Base-by-base conservation (phyloP, 1,140 invertebrate genomes). In the Rhagoletis zephyria region DNA sequence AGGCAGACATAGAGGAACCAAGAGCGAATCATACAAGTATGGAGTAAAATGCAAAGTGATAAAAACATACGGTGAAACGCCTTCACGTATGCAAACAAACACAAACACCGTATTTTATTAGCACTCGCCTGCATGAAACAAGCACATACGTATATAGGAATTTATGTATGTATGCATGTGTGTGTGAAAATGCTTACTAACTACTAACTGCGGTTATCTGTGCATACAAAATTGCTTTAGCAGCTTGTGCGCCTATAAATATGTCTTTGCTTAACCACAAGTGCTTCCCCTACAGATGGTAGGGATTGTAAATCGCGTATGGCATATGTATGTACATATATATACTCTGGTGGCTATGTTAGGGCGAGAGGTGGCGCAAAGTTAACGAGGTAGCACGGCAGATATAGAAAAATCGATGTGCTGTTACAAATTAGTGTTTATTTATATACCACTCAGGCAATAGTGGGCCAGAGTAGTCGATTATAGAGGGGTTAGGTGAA, bases 201-300 rank as follows among this genome's bases (percentile, higher is more conserved):
- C n/a, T 56, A 81, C n/a, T 0, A 16, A 81, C 51, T 81, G 16
- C 5, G 48, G n/a, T 81, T 81, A 81, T 81, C 74, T 81, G 56
- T 81, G 51, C 74, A 81, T 56, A 9, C 48, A 4, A n/a, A 59
- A 7, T 81, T 16, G 48, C 48, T 81, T 59, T 19, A 81, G n/a
- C 74, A 51, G 74, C 74, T 56, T 56, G 45, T 81, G 74, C 74
- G 74, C 74, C 74, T 81, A 81, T 81, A 81, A 81, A 81, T 81
- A 81, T 59, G 74, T 51, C 45, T 48, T 40, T 51, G 70, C 70
- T 48, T 77, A n/a, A 51, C 40, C 40, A 7, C 48, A 10, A 19
- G 4, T 56, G 19, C 74, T n/a, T 56, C 19, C 14, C 74, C 48
- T 9, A n/a, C 74, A 30, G 14, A 74, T 81, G 48, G 16, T 56